phyloP scores from a whole-genome alignment of 2,888 invertebrate species.

The Adelphocoris suturalis region DNA sequence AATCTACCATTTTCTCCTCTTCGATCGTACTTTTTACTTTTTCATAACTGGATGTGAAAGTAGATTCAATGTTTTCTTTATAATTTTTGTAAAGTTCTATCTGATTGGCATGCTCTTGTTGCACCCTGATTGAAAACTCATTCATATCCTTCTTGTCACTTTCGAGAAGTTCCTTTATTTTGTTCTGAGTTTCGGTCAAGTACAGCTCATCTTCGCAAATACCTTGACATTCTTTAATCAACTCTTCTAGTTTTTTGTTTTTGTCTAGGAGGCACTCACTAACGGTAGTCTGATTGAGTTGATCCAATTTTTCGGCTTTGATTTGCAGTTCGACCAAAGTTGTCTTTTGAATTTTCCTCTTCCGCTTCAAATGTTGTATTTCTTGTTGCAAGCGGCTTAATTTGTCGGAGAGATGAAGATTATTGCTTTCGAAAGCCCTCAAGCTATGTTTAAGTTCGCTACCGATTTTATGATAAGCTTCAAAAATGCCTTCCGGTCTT shows the following conservation, averaged over 20 bases:
- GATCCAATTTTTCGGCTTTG: constrained; percentile 42
- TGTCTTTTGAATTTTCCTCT: constrained; percentile 30
- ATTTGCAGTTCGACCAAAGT: constrained; percentile 52
- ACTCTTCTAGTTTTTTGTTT: background rate
- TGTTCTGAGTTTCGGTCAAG: background rate
- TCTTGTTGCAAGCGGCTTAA: constrained; percentile 26
- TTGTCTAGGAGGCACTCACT: background rate
- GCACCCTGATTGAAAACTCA: background rate
- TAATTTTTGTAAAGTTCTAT: background rate
- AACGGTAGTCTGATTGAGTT: background rate
- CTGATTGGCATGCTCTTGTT: background rate
- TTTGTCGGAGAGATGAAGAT: background rate
- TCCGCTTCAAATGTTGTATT: background rate
- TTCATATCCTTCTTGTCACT: background rate
- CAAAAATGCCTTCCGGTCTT: background rate
- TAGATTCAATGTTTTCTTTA: background rate
- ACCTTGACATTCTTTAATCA: constrained; percentile 5
- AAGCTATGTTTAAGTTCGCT: constrained; percentile 33
- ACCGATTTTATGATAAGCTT: constrained; percentile 19
- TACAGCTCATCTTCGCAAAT: constrained; percentile 9
- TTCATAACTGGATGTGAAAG: background rate
- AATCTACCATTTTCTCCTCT: constrained; percentile 1
- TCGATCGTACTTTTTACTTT: constrained; percentile 15
- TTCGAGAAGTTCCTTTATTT: constrained; percentile 17
- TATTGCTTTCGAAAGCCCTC: constrained; percentile 40